Percentiles rank a stretch among this genome's conserved stretches.
These are phyloP conservation scores for Anas georgica DNA, from an alignment of 2,797 vertebrate species.

Conservation along the genomic window DNA sequence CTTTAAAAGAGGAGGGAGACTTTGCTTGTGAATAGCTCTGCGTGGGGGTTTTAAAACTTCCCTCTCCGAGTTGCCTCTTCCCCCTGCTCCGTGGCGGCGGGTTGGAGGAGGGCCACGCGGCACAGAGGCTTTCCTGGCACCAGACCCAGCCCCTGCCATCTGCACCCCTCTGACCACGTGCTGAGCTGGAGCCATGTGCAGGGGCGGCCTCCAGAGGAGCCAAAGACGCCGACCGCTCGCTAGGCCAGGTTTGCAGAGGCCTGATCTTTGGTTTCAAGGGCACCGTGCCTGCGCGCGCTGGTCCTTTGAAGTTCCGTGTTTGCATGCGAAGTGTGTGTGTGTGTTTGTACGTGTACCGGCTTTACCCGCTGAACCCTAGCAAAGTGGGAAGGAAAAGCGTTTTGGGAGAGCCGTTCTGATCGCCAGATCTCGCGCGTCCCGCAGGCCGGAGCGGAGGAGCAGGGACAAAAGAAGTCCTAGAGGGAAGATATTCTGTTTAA, in stretches of 20 bases:
- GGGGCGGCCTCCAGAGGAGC: conserved; percentile 39
- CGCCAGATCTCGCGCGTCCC: not conserved
- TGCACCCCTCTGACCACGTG: conserved; percentile 67
- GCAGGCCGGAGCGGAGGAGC: not conserved
- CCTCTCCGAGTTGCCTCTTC: not conserved
- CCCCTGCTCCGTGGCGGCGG: not conserved
- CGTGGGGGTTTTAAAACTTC: conserved; percentile 17
- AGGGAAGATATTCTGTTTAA: not conserved
- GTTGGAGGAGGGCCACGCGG: conserved; percentile 52
- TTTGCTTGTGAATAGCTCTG: conserved; percentile 3
- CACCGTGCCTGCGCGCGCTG: not conserved
- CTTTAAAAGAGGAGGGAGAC: not conserved
- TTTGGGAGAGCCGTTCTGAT: not conserved
- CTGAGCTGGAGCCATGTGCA: conserved; percentile 54
- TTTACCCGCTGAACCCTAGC: not conserved
- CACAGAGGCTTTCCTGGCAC: conserved; percentile 55
- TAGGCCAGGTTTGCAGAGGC: conserved; percentile 31
- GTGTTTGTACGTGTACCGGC: not conserved
- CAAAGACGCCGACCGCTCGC: conserved; percentile 28
- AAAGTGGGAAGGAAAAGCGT: not conserved
- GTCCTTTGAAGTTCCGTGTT: conserved; percentile 9
- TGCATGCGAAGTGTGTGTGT: not conserved
- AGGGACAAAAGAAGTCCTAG: not conserved
- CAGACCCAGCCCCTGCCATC: conserved; percentile 38
- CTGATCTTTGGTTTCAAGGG: conserved; percentile 56